Evolutionary conservation across 2,888 invertebrate species (phyloP).

Genomic region (Dichetophora obliterata): DNA sequence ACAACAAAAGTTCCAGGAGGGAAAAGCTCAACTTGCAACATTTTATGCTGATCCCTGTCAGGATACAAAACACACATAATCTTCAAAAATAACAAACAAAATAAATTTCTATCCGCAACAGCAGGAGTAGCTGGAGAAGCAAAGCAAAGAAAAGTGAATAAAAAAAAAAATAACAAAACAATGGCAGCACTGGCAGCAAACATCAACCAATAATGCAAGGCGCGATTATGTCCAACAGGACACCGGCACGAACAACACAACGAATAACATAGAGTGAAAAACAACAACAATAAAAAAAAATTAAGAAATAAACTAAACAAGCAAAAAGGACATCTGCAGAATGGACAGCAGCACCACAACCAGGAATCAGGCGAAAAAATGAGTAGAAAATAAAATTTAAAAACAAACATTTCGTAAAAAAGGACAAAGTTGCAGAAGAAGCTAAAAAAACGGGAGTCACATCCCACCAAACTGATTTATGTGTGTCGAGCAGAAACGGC

Average conservation of each 20-base stretch:
- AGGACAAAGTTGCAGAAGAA: conserved; percentile 29
- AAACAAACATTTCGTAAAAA: conserved; percentile 22
- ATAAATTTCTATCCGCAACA: conserved; percentile 54
- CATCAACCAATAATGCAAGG: conserved; percentile 69
- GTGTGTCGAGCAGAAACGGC: neutral
- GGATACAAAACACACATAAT: conserved; percentile 69
- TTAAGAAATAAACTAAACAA: conserved; percentile 39
- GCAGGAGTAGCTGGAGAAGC: conserved; percentile 34
- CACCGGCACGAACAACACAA: conserved; percentile 25
- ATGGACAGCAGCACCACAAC: conserved; percentile 36
- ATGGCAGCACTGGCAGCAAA: conserved; percentile 56
- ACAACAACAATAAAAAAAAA: neutral
- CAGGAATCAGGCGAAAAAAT: conserved; percentile 45
- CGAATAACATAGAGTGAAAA: conserved; percentile 1
- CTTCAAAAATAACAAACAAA: conserved; percentile 68
- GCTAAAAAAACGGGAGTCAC: conserved; percentile 53
- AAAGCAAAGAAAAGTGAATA: conserved; percentile 32
- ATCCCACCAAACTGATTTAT: conserved; percentile 39
- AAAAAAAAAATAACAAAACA: conserved; percentile 27
- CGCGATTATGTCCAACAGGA: conserved; percentile 66
- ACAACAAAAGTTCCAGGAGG: neutral
- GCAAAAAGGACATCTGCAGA: conserved; percentile 52
- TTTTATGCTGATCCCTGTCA: conserved; percentile 69
- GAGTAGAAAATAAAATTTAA: conserved; percentile 39
- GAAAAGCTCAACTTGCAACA: conserved; percentile 67